Evolutionary conservation across 2,797 vertebrate species (phyloP), one percentile per base, ranked within the genome.

Genomic region (Sparus aurata): DNA sequence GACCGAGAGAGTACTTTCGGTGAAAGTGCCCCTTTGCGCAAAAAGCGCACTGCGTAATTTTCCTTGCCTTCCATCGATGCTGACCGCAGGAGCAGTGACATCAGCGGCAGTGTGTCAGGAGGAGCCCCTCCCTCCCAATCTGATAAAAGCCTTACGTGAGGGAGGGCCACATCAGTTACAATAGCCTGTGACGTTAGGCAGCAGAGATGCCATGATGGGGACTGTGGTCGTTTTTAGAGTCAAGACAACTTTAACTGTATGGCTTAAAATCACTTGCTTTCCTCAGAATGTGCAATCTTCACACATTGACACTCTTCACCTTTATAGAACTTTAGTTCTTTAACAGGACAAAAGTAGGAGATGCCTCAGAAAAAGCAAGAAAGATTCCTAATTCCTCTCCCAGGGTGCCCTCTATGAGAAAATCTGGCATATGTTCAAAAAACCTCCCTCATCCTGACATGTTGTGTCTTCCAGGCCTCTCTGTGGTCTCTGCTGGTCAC

Each of bases 401-500:
- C 5, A 34, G n/a, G 3, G 11, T 34, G n/a, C 3, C 20, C 25
- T 5, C n/a, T 10, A 4, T 18, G 16, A 64, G 49, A 20, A 52
- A 30, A 43, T 27, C n/a, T 27, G 52, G 22, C 22, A 25, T n/a
- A 1, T 10, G 17, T 30, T 0, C 1, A 66, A 43, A 47, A 43
- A 23, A 2, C n/a, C 23, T 11, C 9, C 22, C 12, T 71, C 30
- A 68, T 30, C 4, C 41, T 53, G 5, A 18, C 0, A 62, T n/a
- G 12, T 4, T 76, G 72, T 69, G 11, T 71, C 66, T 71, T 59
- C 20, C 88, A 99, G 98, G 95, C 96, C 18, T 99, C 98, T 53
- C 93, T 99, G 82, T 99, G 98, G 98, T 98, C 97, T 58, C 96
- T 99, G 85, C 91, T 99, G 59, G 88, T 98, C 89, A 97, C 97